These are phyloP conservation scores for Rhingia campestris DNA, from an alignment of 2,888 invertebrate genomes.

Conservation along the genomic window DNA sequence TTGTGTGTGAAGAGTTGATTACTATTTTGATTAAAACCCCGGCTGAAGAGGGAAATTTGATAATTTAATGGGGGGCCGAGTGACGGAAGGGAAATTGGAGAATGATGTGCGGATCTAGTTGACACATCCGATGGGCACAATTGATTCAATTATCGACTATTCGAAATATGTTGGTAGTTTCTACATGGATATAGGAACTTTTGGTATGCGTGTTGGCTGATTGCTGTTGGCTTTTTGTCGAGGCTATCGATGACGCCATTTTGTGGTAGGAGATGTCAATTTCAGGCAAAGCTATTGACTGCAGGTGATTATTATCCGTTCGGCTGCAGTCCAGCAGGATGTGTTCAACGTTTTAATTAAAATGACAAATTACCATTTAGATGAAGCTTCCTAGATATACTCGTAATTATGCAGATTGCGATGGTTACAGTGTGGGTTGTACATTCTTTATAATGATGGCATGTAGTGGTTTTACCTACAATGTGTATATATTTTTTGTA, in stretches of 20 bases:
- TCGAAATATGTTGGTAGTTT: slow-evolving; percentile 42
- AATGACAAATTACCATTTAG: slow-evolving; percentile 63
- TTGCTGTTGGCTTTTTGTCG: slow-evolving; percentile 36
- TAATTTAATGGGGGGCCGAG: slow-evolving; percentile 11
- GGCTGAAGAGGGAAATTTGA: slow-evolving; percentile 33
- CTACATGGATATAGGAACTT: neutral
- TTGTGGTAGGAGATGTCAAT: slow-evolving; percentile 55
- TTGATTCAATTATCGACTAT: slow-evolving; percentile 62
- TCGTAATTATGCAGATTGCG: slow-evolving; percentile 6
- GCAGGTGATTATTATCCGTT: slow-evolving; percentile 63
- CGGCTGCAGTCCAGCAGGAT: slow-evolving; percentile 3
- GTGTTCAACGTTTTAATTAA: slow-evolving; percentile 63
- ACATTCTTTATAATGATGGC: too few relatives aligned
- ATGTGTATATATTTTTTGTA: too few relatives aligned
- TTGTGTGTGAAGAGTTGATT: slow-evolving; percentile 43
- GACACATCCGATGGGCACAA: slow-evolving; percentile 44
- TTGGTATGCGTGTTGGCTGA: too few relatives aligned
- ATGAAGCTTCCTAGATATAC: slow-evolving; percentile 16
- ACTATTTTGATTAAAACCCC: slow-evolving; percentile 68
- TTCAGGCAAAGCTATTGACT: slow-evolving; percentile 49
- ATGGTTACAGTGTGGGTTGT: too few relatives aligned
- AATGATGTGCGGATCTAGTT: slow-evolving; percentile 6
- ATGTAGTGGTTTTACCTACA: too few relatives aligned
- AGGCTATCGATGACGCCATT: slow-evolving; percentile 46
- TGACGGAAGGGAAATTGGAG: slow-evolving; percentile 7